Evolutionary conservation across 2,888 invertebrate species (phyloP).

Genomic region (Philaethria dido): DNA sequence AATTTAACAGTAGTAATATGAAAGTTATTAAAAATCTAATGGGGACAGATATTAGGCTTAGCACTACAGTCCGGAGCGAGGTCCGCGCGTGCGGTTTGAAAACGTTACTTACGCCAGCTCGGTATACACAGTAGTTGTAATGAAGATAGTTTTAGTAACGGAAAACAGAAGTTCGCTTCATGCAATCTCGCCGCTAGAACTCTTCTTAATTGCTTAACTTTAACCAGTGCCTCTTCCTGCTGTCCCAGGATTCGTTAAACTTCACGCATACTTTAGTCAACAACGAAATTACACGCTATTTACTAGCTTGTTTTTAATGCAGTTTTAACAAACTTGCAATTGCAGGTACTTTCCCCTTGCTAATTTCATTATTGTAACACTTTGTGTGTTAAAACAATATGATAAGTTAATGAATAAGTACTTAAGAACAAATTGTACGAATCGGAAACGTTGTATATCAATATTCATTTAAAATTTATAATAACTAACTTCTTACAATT

Average conservation of each 20-base stretch:
- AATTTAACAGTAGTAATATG: neutral
- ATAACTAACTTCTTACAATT: too few relatives aligned
- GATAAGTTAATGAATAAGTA: neutral
- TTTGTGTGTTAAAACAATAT: neutral
- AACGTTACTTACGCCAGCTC: slow-evolving; percentile 48
- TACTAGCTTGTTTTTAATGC: slow-evolving; percentile 40
- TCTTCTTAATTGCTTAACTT: slow-evolving; percentile 82
- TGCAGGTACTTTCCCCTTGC: slow-evolving; percentile 19
- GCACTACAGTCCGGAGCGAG: slow-evolving; percentile 24
- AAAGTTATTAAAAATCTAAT: neutral
- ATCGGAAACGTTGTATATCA: neutral
- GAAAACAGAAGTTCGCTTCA: slow-evolving; percentile 75
- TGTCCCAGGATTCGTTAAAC: slow-evolving; percentile 69
- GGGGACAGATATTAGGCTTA: slow-evolving; percentile 2
- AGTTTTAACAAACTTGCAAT: slow-evolving; percentile 39
- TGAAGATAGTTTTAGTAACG: slow-evolving; percentile 78
- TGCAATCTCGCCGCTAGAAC: slow-evolving; percentile 74
- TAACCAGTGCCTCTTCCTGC: slow-evolving; percentile 64
- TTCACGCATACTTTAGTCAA: slow-evolving; percentile 65
- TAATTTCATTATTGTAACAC: neutral
- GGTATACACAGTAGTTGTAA: slow-evolving; percentile 68
- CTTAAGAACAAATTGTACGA: neutral
- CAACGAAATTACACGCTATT: slow-evolving; percentile 50
- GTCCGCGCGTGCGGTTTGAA: slow-evolving; percentile 47
- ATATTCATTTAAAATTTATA: too few relatives aligned